phyloP scores from a whole-genome alignment of 2,113 vertebrate genomes.

The Formicarius rufipectus region DNA sequence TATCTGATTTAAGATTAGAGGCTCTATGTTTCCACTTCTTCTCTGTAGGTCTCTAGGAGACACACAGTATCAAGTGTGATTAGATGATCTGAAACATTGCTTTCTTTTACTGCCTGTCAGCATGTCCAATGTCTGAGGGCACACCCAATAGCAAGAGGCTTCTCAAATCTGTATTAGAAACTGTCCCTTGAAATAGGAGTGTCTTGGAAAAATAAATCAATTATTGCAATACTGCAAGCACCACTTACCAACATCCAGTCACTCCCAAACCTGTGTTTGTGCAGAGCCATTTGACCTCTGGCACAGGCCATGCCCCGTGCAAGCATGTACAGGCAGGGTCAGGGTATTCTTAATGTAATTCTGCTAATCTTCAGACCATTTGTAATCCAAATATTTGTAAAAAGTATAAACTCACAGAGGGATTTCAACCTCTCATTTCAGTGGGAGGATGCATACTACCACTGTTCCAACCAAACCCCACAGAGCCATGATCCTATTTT shows the following conservation, averaged over 20 bases:
- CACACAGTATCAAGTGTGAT: not conserved
- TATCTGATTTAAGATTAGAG: not conserved
- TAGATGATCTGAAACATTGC: not conserved
- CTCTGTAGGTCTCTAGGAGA: not conserved
- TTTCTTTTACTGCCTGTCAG: not conserved
- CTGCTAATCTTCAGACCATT: not conserved
- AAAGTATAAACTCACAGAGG: not conserved
- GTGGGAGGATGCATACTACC: not conserved
- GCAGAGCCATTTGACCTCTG: not conserved
- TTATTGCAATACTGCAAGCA: not conserved
- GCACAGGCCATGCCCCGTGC: fast-evolving
- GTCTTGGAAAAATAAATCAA: not conserved
- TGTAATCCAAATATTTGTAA: slow-evolving; percentile 24
- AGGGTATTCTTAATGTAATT: not conserved
- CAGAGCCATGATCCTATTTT: not conserved
- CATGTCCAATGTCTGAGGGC: fast-evolving
- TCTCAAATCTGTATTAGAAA: not conserved
- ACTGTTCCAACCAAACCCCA: not conserved
- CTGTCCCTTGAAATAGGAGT: not conserved
- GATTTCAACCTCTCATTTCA: not conserved
- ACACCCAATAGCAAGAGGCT: not conserved
- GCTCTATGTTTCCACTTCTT: not conserved
- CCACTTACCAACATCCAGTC: not conserved
- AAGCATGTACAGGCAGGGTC: not conserved
- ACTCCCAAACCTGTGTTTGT: not conserved